Evolutionary conservation across 2,888 invertebrate genomes (phyloP).

Genomic region (Rugalucina vietnamica): DNA sequence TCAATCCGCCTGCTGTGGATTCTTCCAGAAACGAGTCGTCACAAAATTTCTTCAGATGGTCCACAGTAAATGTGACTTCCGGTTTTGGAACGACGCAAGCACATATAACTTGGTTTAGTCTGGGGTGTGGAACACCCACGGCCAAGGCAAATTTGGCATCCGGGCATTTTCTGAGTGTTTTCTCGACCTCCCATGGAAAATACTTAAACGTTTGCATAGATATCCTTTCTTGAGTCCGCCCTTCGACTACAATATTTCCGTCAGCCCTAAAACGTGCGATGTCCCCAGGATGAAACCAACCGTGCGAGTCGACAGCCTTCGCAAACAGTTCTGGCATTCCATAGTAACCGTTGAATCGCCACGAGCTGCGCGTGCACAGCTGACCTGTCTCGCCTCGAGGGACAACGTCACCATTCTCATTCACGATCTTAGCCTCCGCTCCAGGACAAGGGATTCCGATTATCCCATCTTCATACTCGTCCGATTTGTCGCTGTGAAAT

Average conservation of each 20-base stretch:
- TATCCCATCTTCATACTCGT: slow-evolving; percentile 35
- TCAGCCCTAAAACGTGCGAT: slow-evolving; percentile 9
- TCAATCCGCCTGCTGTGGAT: slow-evolving; percentile 25
- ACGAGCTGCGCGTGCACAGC: slow-evolving; percentile 25
- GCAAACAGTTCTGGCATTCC: slow-evolving; percentile 18
- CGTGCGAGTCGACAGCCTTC: slow-evolving; percentile 9
- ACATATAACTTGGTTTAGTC: slow-evolving; percentile 21
- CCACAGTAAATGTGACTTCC: not conserved
- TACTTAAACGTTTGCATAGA: not conserved
- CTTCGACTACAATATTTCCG: slow-evolving; percentile 27
- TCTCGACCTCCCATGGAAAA: slow-evolving; percentile 22
- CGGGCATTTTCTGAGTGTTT: not conserved
- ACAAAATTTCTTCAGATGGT: slow-evolving; percentile 38
- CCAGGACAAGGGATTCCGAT: slow-evolving; percentile 22
- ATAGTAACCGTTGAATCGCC: slow-evolving; percentile 36
- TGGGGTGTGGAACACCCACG: slow-evolving; percentile 29
- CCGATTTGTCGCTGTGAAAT: slow-evolving; percentile 2
- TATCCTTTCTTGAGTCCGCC: slow-evolving; percentile 20
- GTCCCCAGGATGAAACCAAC: slow-evolving; percentile 25
- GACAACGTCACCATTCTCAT: slow-evolving; percentile 32
- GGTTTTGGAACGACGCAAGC: slow-evolving; percentile 6
- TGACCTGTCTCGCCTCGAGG: slow-evolving; percentile 38
- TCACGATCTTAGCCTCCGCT: slow-evolving; percentile 44
- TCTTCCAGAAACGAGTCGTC: slow-evolving; percentile 39
- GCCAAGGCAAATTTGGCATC: slow-evolving; percentile 14